A percentile compares a stretch with the other conserved stretches of the same genome.
These are phyloP conservation scores for Cyrtorhinus lividipennis DNA, from an alignment of 1,140 invertebrate genomes.

Conservation along the genomic window DNA sequence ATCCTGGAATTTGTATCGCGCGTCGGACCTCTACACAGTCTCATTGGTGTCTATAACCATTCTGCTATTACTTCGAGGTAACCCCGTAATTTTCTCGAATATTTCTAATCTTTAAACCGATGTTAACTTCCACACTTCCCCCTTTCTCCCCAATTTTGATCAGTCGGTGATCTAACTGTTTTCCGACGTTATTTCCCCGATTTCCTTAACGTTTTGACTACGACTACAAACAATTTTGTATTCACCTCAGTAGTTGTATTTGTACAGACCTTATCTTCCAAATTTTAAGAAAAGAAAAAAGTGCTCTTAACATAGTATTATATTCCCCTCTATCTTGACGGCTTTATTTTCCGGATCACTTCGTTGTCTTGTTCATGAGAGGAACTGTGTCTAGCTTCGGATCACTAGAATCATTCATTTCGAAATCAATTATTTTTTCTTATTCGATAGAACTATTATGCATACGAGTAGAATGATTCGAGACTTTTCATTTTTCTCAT, in stretches of 20 bases:
- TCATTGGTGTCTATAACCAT: neutral
- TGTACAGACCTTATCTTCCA: neutral
- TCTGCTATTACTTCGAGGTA: neutral
- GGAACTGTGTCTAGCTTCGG: too few species aligned
- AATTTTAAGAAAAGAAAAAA: neutral
- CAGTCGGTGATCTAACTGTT: neutral
- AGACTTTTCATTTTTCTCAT: neutral
- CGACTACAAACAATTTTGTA: neutral
- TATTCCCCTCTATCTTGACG: neutral
- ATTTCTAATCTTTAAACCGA: neutral
- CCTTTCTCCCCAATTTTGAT: neutral
- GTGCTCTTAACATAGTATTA: constrained; percentile 6
- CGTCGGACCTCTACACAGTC: too few species aligned
- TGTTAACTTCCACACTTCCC: neutral
- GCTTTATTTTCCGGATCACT: neutral
- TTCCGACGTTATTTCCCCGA: neutral
- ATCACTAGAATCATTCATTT: too few species aligned
- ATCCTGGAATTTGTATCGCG: neutral
- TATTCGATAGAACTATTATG: too few species aligned
- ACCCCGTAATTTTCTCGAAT: neutral
- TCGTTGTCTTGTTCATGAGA: too few species aligned
- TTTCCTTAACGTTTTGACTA: neutral
- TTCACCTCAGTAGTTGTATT: neutral
- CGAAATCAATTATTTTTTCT: too few species aligned
- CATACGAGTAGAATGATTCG: too few species aligned